Evolutionary conservation across 1,140 invertebrate species (phyloP), one percentile per base, ranked within the genome.

Genomic region (Hypothenemus hampei): DNA sequence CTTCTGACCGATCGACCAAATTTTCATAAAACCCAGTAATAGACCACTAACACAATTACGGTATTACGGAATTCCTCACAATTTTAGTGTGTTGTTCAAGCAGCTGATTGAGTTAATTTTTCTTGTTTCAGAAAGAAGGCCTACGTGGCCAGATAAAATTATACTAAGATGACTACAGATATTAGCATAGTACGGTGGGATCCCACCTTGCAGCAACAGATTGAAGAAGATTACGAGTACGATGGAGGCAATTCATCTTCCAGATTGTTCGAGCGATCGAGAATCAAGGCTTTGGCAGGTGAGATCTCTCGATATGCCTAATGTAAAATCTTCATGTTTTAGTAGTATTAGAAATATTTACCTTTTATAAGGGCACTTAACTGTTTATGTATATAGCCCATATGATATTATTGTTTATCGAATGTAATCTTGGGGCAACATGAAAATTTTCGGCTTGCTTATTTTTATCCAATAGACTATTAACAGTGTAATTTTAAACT

Each of bases 241-340:
- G 97, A 99, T 78, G 95, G 95, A 65, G 96, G 95, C 68, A 98
- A 97, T 74, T 96, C 93, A 63, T 98, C 95, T 60, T 98, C 97
- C 58, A 85, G 95, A 69, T 84, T 99, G 39, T 99, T 98, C 79
- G 97, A 99, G 81, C 82, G 96, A 72, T 97, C 93, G 65, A 86
- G 97, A 67, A 99, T 99, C 68, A 97, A 97, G 78, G 97, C 96
- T 56, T 77, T 99, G 65, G 96, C 97, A 72, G 93, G 93, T 97
- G 71, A 37, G 11, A 15, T n/a, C 18, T 37, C n/a, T 29, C 6
- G 6, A 29, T 6, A n/a, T 29, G 26, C 26, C n/a, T 29, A 29
- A 29, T 7, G 6, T n/a, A 29, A 1, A 29, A 6, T 29, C n/a
- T 29, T n/a, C 26, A 6, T n/a, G 6, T 29, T n/a, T 6, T 29